Conservation (phyloP, 2,113 vertebrate genomes). For the Empidonax alnorum region DNA sequence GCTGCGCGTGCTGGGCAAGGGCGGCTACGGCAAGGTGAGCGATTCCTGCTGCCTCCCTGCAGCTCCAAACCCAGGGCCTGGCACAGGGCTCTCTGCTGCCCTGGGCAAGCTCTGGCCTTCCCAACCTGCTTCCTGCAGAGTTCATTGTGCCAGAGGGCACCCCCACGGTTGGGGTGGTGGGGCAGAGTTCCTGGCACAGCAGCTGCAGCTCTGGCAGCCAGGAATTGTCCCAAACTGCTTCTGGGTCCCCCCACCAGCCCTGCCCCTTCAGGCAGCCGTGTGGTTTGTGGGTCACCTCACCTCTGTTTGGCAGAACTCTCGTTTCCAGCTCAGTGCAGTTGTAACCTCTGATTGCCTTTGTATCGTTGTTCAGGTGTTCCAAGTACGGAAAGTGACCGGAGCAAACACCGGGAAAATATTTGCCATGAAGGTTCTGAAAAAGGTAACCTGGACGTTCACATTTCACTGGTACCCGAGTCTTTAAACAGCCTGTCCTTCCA, state of each 20-base stretch:
- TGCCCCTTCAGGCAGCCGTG: neutral
- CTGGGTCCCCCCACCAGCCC: neutral
- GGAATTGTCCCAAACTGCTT: neutral
- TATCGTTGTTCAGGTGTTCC: conserved; percentile 87
- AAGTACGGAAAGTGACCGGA: conserved; percentile 95
- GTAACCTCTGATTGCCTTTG: neutral
- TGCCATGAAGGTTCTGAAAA: conserved; percentile 99
- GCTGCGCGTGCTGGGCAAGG: conserved; percentile 95
- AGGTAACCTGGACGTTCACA: conserved; percentile 76
- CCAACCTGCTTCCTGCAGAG: neutral
- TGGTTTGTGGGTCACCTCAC: neutral
- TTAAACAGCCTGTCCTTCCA: neutral
- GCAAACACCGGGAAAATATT: conserved; percentile 94
- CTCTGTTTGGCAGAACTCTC: neutral
- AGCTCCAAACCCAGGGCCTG: no score
- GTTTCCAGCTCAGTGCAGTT: neutral
- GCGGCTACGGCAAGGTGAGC: conserved; percentile 97
- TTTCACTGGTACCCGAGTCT: neutral
- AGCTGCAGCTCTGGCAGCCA: neutral
- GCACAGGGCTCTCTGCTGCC: neutral
- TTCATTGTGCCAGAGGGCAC: neutral
- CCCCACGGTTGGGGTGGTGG: accelerated
- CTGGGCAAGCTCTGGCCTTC: neutral
- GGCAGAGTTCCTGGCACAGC: neutral
- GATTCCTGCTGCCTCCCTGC: neutral